Evolutionary conservation across 2,888 invertebrate genomes (phyloP).

Genomic region (Boloria selene): DNA sequence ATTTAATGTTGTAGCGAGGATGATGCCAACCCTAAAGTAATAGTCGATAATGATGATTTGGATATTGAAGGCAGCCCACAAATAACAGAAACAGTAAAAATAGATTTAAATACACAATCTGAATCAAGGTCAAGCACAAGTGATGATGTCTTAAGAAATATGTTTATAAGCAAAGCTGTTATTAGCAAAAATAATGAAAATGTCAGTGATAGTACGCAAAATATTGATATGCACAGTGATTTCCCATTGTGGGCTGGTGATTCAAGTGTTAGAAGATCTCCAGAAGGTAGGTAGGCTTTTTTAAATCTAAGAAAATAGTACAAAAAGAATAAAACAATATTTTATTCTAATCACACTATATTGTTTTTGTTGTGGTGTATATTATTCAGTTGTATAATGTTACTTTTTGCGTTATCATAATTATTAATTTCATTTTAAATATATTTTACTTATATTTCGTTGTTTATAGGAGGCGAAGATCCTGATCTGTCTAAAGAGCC

Average conservation of each 20-base stretch:
- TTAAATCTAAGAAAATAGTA: not conserved
- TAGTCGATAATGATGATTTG: slow-evolving; percentile 92
- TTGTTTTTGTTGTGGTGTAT: too few relatives aligned
- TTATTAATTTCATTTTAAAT: not conserved
- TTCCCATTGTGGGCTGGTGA: slow-evolving; percentile 84
- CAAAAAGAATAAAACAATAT: too few relatives aligned
- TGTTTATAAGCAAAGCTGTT: slow-evolving; percentile 48
- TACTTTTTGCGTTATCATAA: too few relatives aligned
- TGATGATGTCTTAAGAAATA: slow-evolving; percentile 41
- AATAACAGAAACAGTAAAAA: slow-evolving; percentile 37
- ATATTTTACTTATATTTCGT: slow-evolving; percentile 3
- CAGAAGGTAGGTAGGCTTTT: slow-evolving; percentile 83
- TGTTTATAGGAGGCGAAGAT: slow-evolving; percentile 68
- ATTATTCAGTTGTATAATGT: too few relatives aligned
- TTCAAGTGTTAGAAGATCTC: slow-evolving; percentile 87
- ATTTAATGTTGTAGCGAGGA: slow-evolving; percentile 80
- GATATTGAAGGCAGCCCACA: slow-evolving; percentile 61
- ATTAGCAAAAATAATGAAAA: slow-evolving; percentile 47
- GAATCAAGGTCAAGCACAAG: slow-evolving; percentile 15
- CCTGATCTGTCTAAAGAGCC: slow-evolving; percentile 64
- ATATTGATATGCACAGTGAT: slow-evolving; percentile 56
- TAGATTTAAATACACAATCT: slow-evolving; percentile 37
- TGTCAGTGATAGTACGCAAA: slow-evolving; percentile 40
- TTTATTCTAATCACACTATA: too few relatives aligned
- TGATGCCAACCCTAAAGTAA: slow-evolving; percentile 90